phyloP scores from a whole-genome alignment of 2,888 invertebrate genomes.

The Philonicus albiceps region DNA sequence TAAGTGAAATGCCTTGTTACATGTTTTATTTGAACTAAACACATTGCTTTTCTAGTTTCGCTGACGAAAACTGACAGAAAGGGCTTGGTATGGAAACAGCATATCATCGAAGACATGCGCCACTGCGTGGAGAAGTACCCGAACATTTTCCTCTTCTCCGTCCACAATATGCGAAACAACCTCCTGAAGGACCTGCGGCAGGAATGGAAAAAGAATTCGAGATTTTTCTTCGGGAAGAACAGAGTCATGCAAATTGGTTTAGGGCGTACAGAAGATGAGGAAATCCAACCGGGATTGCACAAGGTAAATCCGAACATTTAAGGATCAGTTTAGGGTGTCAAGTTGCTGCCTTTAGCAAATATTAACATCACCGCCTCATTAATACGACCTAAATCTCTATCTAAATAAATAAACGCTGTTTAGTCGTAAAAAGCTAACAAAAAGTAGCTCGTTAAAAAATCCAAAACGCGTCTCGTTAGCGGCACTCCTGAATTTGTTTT shows the following conservation, averaged over 20 bases:
- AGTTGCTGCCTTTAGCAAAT: too few species aligned
- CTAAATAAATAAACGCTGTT: too few species aligned
- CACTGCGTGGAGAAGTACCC: constrained; percentile 82
- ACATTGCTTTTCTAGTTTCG: constrained; percentile 70
- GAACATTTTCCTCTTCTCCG: constrained; percentile 87
- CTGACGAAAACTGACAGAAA: constrained; percentile 95
- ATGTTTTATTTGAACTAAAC: background rate
- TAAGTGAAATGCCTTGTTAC: constrained; percentile 61
- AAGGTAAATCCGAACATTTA: constrained; percentile 58
- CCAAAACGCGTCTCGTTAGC: too few species aligned
- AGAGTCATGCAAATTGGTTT: constrained; percentile 93
- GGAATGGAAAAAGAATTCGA: constrained; percentile 89
- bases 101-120: constrained; percentile 86
- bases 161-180: constrained; percentile 91
- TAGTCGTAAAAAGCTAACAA: too few species aligned
- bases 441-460: too few species aligned
- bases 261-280: constrained; percentile 82
- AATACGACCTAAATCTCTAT: too few species aligned
- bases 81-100: constrained; percentile 86
- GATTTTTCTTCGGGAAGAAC: constrained; percentile 97
- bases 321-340: background rate
- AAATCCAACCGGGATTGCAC: constrained; percentile 82
- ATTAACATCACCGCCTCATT: too few species aligned
- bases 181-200: constrained; percentile 85
- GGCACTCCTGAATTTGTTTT: too few species aligned